phyloP scores from a whole-genome alignment of 2,113 vertebrate genomes.

The Festucalex cinctus region DNA sequence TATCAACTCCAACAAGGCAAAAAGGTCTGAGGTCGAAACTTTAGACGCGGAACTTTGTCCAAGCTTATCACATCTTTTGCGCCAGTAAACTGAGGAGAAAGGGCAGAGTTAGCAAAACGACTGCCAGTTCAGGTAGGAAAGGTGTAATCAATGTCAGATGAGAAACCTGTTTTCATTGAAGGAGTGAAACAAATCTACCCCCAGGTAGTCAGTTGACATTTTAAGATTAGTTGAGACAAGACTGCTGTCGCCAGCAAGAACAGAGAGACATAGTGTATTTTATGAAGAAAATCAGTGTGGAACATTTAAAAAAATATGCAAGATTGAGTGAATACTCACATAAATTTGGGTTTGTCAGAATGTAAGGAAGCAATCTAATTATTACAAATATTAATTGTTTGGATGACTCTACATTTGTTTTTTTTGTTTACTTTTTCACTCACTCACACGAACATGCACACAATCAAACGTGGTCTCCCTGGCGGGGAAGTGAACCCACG shows the following conservation, averaged over 20 bases:
- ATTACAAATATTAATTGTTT: too few relatives aligned
- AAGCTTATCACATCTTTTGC: constrained; percentile 47
- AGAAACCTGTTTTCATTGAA: constrained; percentile 23
- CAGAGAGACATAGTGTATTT: constrained; percentile 23
- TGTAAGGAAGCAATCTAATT: background rate
- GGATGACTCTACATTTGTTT: too few relatives aligned
- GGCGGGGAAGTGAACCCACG: too few relatives aligned
- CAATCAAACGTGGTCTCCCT: too few relatives aligned
- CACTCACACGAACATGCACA: too few relatives aligned
- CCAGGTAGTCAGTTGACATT: constrained; percentile 48
- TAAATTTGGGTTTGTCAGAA: background rate
- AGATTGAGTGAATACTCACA: constrained; percentile 16
- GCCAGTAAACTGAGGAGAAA: constrained; percentile 27
- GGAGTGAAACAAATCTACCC: constrained; percentile 17
- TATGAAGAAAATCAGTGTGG: constrained; percentile 6
- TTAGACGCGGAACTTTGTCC: constrained; percentile 56
- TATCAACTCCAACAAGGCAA: constrained; percentile 24
- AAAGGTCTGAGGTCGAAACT: constrained; percentile 28
- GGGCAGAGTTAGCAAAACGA: constrained; percentile 29
- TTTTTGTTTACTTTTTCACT: too few relatives aligned
- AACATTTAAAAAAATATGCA: constrained; percentile 11
- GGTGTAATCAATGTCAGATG: constrained; percentile 37
- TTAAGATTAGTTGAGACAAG: constrained; percentile 31
- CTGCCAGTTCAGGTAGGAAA: constrained; percentile 21
- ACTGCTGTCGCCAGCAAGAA: constrained; percentile 39